Evolutionary conservation across 2,888 invertebrate species (phyloP).

Genomic region (Caenorhabditis sp.): DNA sequence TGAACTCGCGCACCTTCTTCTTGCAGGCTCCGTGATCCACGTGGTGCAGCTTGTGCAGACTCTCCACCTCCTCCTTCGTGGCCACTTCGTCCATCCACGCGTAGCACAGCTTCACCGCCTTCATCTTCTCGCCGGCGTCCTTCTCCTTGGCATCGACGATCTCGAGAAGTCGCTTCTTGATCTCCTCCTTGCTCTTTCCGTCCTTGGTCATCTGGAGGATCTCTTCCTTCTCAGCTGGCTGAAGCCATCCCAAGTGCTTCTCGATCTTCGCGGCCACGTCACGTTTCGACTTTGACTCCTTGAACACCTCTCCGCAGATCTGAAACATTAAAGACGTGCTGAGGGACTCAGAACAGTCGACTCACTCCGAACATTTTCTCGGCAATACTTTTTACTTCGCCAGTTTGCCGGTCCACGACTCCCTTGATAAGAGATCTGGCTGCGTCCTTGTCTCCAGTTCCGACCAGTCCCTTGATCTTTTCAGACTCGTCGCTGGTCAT

Average conservation of each 20-base stretch:
- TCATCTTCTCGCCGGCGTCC: conserved; percentile 47
- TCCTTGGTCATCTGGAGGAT: conserved; percentile 50
- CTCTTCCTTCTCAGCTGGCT: conserved; percentile 30
- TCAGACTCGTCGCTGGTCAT: conserved; percentile 45
- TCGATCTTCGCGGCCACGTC: conserved; percentile 31
- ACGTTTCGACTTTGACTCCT: conserved; percentile 30
- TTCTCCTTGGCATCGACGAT: conserved; percentile 57
- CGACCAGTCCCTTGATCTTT: conserved; percentile 54
- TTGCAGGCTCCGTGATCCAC: conserved; percentile 68
- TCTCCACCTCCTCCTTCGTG: conserved; percentile 68
- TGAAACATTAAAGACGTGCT: no score
- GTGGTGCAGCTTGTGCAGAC: conserved; percentile 67
- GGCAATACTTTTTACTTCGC: conserved; percentile 50
- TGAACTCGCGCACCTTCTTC: conserved; percentile 65
- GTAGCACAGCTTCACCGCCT: conserved; percentile 64
- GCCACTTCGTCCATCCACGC: conserved; percentile 70
- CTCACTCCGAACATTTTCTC: conserved; percentile 44
- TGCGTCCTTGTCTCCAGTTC: conserved; percentile 51
- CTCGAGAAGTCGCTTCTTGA: conserved; percentile 65
- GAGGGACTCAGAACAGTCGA: no score
- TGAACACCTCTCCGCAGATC: conserved; percentile 45
- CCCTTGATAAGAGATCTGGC: conserved; percentile 40
- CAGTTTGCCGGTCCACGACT: conserved; percentile 55
- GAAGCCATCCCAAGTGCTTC: conserved; percentile 44
- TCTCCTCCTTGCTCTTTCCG: conserved; percentile 65